phyloP scores from a whole-genome alignment of 2,888 invertebrate genomes.

The Dinocampus coccinellae region DNA sequence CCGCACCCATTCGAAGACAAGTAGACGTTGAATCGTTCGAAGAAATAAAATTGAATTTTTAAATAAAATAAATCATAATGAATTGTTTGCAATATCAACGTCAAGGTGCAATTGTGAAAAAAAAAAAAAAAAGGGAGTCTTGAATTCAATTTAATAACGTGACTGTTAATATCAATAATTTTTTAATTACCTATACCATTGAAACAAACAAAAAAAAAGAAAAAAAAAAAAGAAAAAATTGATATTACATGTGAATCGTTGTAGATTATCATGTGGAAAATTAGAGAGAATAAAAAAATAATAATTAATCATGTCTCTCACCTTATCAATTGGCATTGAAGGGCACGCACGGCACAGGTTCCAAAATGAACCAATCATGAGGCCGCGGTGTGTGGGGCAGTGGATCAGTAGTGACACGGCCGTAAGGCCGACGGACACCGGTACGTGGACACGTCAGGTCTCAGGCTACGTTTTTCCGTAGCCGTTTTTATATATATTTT shows the following conservation, averaged over 20 bases:
- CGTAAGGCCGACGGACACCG: slow-evolving; percentile 54
- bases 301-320: slow-evolving; percentile 69
- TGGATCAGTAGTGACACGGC: slow-evolving; percentile 63
- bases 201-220: too few species aligned
- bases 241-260: neutral
- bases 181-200: too few species aligned
- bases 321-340: slow-evolving; percentile 97
- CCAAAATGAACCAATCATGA: slow-evolving; percentile 98
- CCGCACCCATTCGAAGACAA: slow-evolving; percentile 29
- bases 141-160: neutral
- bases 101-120: too few species aligned
- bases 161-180: neutral
- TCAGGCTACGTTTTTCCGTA: slow-evolving; percentile 27
- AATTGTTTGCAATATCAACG: neutral
- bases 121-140: neutral
- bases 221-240: neutral
- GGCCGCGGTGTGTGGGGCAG: slow-evolving; percentile 69
- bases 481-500: slow-evolving; percentile 16
- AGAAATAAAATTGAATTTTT: neutral
- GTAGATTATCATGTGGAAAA: neutral
- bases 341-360: slow-evolving; percentile 97
- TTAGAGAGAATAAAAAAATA: neutral
- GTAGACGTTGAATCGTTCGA: neutral
- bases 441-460: slow-evolving; percentile 35
- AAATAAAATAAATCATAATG: neutral